Conservation (phyloP, 1,140 invertebrate genomes). For the Neodiprion virginianus region DNA sequence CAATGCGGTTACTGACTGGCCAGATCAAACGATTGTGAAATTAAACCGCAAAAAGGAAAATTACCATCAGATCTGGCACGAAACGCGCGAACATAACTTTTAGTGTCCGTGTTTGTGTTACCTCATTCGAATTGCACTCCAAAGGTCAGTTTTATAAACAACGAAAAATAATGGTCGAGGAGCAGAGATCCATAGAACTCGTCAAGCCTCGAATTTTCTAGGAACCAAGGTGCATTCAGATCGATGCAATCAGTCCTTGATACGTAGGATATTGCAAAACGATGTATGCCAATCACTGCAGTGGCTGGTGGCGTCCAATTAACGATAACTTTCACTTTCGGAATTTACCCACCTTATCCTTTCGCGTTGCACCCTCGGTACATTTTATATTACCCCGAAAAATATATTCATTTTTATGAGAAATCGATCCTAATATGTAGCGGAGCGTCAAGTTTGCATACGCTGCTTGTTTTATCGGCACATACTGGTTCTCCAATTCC, state of each 20-base stretch:
- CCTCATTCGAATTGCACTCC: not conserved
- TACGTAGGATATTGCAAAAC: no score
- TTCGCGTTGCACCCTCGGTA: not conserved
- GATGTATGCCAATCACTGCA: not conserved
- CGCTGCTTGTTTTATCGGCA: not conserved
- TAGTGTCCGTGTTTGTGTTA: not conserved
- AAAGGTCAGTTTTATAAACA: not conserved
- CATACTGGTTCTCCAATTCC: not conserved
- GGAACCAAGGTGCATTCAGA: no score
- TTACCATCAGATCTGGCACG: not conserved
- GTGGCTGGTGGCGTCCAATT: not conserved
- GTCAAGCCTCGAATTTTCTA: no score
- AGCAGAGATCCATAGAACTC: not conserved
- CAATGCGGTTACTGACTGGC: not conserved
- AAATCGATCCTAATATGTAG: not conserved
- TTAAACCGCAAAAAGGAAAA: constrained; percentile 2
- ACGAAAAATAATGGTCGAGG: not conserved
- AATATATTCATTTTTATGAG: not conserved
- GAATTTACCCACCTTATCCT: not conserved
- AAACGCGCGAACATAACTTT: not conserved
- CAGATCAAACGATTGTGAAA: not conserved
- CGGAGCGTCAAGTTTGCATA: not conserved
- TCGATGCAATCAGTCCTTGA: no score
- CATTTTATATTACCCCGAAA: not conserved
- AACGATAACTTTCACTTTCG: not conserved